Conservation (phyloP, 1,140 invertebrate genomes). For the Drosophila baimaii region DNA sequence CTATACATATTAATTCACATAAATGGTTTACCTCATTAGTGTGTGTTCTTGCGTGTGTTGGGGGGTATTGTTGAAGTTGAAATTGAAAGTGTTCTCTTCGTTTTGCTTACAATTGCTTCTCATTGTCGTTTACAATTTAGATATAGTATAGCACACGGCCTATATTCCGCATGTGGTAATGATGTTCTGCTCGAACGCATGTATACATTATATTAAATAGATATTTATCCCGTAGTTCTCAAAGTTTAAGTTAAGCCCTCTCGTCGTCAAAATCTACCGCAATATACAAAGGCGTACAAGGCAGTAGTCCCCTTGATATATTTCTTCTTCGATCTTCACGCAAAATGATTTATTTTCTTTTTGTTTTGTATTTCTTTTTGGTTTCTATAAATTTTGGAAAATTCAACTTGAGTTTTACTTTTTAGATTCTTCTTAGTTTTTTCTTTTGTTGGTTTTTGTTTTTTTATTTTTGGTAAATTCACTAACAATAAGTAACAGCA, state of each 20-base stretch:
- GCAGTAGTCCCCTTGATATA: constrained; percentile 35
- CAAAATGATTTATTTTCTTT: constrained; percentile 49
- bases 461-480: constrained; percentile 57
- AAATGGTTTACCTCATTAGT: constrained; percentile 33
- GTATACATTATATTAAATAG: constrained; percentile 54
- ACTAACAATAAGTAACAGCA: constrained; percentile 78
- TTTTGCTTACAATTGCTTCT: constrained; percentile 79
- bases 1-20: constrained; percentile 45
- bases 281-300: constrained; percentile 55
- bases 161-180: constrained; percentile 58
- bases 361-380: constrained; percentile 19
- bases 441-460: constrained; percentile 27
- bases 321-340: constrained; percentile 10
- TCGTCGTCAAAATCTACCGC: constrained; percentile 54
- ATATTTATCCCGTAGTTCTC: constrained; percentile 59
- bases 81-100: constrained; percentile 73
- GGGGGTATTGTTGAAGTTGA: constrained; percentile 54
- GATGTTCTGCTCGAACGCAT: constrained; percentile 46
- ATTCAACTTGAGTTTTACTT: constrained; percentile 56
- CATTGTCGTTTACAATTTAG: constrained; percentile 70
- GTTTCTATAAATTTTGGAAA: constrained; percentile 51
- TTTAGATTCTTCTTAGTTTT: constrained; percentile 25
- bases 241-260: constrained; percentile 63
- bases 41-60: constrained; percentile 62
- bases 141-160: constrained; percentile 65